Evolutionary conservation across 2,888 invertebrate species (phyloP), one percentile per base, ranked within the genome.

Genomic region (Scaptomyza cyrtandrae): DNA sequence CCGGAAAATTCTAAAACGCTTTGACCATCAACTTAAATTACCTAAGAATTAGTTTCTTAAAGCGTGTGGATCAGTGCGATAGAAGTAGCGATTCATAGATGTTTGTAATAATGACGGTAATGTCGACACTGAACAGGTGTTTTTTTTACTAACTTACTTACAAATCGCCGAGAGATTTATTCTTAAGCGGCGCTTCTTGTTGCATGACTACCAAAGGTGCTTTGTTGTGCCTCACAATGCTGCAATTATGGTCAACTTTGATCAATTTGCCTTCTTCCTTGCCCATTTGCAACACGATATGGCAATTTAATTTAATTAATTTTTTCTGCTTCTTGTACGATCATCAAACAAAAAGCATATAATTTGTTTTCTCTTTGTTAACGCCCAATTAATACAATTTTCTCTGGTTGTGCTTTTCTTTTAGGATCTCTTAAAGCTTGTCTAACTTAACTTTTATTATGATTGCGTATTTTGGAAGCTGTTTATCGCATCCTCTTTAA

Each of bases 241-340:
- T n/a, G 24, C 19, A 50, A 50, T 50, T 50, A 50, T 50, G 19
- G 5, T 41, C 16, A 41, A 41, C 41, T 41, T 41, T 41, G 41
- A 41, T 41, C 41, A 41, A 41, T 35, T 35, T n/a, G 35, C 24
- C 50, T 43, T 35, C 35, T 50, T 35, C n/a, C 19, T 37, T 35
- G 50, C 19, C 19, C 19, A 50, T 50, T 50, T 50, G n/a, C 50
- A 35, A 50, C 50, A 50, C 50, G 50, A 39, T 39, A 50, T 27
- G 27, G 50, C 35, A 58, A 39, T 53, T 53, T 41, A 53, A 53
- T 41, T 41, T 53, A 53, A 48, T 33, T 50, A 19, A 50, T 35
- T 50, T 50, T n/a, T 35, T 19, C 35, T 53, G 13, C 53, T 41
- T 27, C 37, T 49, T 19, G 50, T 37, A 35, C 33, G 31, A 24